A percentile compares a stretch with the other conserved stretches of the same genome.
These are phyloP conservation scores for Rhagonycha fulva DNA, from an alignment of 2,888 invertebrate genomes.

Conservation along the genomic window DNA sequence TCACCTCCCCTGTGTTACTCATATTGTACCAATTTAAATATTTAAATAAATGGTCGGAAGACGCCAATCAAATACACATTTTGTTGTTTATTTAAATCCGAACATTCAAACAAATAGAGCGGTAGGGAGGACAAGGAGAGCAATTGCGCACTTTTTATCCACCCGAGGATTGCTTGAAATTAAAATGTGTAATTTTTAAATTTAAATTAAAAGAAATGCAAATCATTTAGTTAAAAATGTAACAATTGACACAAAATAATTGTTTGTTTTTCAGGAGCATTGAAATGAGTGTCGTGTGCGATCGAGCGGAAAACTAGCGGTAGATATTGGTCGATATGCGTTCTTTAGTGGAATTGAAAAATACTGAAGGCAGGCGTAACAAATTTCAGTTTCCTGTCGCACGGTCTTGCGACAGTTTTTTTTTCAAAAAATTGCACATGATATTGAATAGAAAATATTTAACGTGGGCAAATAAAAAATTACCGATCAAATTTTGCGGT, in stretches of 20 bases:
- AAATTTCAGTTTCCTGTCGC: slow-evolving; percentile 35
- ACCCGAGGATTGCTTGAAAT: neutral
- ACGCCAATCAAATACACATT: slow-evolving; percentile 8
- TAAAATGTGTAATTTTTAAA: neutral
- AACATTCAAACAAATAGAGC: neutral
- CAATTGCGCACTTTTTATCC: neutral
- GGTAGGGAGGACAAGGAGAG: neutral
- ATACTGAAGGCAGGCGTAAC: slow-evolving; percentile 26
- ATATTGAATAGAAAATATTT: neutral
- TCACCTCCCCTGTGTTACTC: slow-evolving; percentile 22
- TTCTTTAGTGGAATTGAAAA: slow-evolving; percentile 23
- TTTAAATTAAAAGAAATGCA: neutral
- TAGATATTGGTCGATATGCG: slow-evolving; percentile 26
- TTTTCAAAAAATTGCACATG: neutral
- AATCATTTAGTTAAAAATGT: slow-evolving; percentile 21
- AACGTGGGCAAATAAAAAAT: neutral
- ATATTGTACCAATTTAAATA: slow-evolving; percentile 16
- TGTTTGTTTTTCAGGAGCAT: slow-evolving; percentile 28
- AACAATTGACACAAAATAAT: slow-evolving; percentile 27
- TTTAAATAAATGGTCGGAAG: slow-evolving; percentile 13
- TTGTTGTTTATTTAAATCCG: neutral
- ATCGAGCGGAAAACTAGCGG: slow-evolving; percentile 30
- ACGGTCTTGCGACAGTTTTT: slow-evolving; percentile 26
- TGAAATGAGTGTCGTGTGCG: slow-evolving; percentile 26
- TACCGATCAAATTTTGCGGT: neutral